Base-by-base conservation (phyloP, 37 sponge, comb jelly and placozoan genomes). In the Geodia barretti region DNA sequence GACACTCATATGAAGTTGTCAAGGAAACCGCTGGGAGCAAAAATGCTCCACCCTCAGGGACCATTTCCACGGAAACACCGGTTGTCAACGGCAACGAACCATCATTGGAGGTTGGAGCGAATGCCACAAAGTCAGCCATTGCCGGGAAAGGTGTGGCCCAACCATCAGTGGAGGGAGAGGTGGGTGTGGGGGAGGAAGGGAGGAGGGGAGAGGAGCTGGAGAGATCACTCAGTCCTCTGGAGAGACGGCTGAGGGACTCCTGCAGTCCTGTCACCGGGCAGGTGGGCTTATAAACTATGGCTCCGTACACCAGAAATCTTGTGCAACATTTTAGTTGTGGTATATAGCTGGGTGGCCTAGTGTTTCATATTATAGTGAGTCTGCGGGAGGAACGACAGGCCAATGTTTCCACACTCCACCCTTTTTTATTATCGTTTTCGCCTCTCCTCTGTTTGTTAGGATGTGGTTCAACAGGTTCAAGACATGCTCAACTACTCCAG, bases 381-480 rank as follows among this genome's bases (percentile, higher is more conserved):
- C n/a, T n/a, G n/a, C n/a, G n/a, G n/a, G n/a, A n/a, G n/a, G n/a
- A n/a, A n/a, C n/a, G n/a, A n/a, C 23, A 39, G 25, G 63, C 21
- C 20, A 29, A 23, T 29, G 19, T n/a, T 30, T 8, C 8, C 66
- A 23, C 66, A 7, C 66, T 30, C 66, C 26, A n/a, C 8, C 66
- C 26, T n/a, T 30, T n/a, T 8, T n/a, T 24, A 9, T 37, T 28
- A 31, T 19, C 73, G 37, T 72, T 24, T 19, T 72, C 17, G n/a
- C 73, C 40, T 35, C 73, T 24, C 24, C 26, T 72, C 31, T 28
- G 5, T 23, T 23, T 68, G n/a, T 23, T 35, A 21, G 84, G 67
- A n/a, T 78, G 69, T 79, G 19, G 23, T 71, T 20, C 58, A 84
- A 69, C 19, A 68, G 19, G 25, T 66, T 5, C 70, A 77, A 59